phyloP scores from a whole-genome alignment of 2,113 vertebrate species.

The Baryphthengus martii region DNA sequence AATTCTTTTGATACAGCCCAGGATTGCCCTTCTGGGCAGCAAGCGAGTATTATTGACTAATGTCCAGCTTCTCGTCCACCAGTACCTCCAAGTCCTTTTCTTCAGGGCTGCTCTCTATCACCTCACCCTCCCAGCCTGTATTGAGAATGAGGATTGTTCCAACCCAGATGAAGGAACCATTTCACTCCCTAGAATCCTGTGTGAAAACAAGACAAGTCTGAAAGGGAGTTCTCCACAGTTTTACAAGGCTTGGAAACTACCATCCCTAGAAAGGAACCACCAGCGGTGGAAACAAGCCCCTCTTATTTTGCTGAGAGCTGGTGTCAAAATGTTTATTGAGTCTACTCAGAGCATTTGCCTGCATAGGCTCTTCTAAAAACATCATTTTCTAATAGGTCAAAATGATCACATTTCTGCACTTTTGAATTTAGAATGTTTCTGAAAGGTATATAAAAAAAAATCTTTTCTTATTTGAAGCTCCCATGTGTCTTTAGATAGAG shows the following conservation, averaged over 20 bases:
- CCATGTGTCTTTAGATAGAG: background rate
- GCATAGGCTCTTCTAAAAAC: background rate
- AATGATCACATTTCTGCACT: background rate
- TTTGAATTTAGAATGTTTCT: background rate
- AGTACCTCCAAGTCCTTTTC: no score
- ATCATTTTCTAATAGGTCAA: background rate
- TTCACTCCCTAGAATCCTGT: background rate
- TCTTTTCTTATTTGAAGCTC: background rate
- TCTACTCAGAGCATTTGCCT: background rate
- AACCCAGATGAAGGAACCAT: no score
- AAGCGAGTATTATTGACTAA: no score
- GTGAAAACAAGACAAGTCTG: background rate
- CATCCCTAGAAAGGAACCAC: background rate
- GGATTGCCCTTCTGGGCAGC: no score
- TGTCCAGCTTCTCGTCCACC: no score
- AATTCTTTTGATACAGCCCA: no score
- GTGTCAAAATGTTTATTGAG: background rate
- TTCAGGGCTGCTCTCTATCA: no score
- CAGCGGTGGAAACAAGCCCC: background rate
- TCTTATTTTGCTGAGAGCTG: background rate
- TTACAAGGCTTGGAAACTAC: background rate
- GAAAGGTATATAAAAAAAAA: background rate
- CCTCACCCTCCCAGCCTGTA: no score
- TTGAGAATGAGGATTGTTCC: no score
- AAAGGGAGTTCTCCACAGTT: background rate